Percentiles rank a stretch among this genome's conserved stretches.
phyloP scores from a whole-genome alignment of 2,113 vertebrate genomes.

The Thomomys bottae region DNA sequence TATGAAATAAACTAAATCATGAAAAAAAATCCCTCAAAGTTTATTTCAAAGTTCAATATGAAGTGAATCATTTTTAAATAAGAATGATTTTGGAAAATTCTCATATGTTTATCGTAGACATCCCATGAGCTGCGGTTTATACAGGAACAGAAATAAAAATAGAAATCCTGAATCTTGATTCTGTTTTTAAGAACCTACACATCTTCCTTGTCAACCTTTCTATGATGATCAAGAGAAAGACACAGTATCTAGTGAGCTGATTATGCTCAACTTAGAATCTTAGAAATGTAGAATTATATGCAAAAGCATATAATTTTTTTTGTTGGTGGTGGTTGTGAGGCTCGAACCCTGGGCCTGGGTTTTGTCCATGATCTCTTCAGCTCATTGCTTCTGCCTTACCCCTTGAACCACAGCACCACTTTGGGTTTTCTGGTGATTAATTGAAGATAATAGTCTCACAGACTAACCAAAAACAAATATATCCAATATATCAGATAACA shows the following conservation, averaged over 20 bases:
- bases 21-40: not conserved
- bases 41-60: not conserved
- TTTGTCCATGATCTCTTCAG: too few relatives aligned
- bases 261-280: not conserved
- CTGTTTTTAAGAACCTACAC: not conserved
- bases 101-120: not conserved
- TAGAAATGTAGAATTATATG: not conserved
- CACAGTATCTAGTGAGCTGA: not conserved
- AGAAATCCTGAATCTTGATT: not conserved
- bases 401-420: too few relatives aligned
- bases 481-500: too few relatives aligned
- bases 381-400: too few relatives aligned
- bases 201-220: too few relatives aligned
- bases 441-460: too few relatives aligned
- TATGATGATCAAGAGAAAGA: not conserved
- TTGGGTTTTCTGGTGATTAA: too few relatives aligned
- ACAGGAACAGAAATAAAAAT: not conserved
- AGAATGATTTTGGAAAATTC: not conserved
- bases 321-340: too few relatives aligned
- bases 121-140: not conserved
- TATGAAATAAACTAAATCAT: not conserved
- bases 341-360: too few relatives aligned
- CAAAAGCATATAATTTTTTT: too few relatives aligned
- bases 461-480: too few relatives aligned
- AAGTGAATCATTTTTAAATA: not conserved